A percentile compares a stretch with the other conserved stretches of the same genome.
Evolutionary conservation across 2,797 vertebrate genomes (phyloP).

Genomic region (Masticophis lateralis): DNA sequence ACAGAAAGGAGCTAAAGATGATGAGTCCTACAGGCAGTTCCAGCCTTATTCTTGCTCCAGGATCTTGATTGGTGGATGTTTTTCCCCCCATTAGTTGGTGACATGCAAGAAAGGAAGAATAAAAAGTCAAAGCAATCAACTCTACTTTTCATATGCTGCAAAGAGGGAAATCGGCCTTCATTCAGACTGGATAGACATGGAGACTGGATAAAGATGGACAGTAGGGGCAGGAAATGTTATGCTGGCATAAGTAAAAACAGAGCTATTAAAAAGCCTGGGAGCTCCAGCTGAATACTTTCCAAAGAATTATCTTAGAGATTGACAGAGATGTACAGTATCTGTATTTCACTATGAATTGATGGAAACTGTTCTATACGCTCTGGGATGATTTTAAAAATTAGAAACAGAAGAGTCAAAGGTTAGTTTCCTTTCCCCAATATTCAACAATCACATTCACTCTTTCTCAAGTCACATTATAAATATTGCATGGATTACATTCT

Average conservation of each 20-base stretch:
- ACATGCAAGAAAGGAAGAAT: neutral
- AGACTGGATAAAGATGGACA: neutral
- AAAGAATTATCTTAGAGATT: neutral
- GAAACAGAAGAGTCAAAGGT: neutral
- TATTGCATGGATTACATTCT: neutral
- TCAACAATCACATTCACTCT: neutral
- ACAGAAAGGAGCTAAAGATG: neutral
- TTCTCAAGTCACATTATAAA: neutral
- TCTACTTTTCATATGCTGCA: neutral
- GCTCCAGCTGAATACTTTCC: neutral
- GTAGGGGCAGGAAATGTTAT: neutral
- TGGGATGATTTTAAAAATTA: neutral
- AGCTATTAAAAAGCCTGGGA: neutral
- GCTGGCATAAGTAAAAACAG: neutral
- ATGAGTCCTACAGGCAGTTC: neutral
- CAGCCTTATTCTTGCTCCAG: neutral
- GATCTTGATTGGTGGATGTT: neutral
- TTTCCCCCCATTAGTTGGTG: neutral
- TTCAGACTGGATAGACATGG: neutral
- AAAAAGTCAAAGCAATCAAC: neutral
- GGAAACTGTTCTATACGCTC: neutral
- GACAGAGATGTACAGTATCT: neutral
- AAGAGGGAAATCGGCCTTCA: neutral
- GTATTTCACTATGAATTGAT: neutral
- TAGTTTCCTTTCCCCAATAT: neutral